These are phyloP conservation scores for Mormoops blainvillei DNA, from an alignment of 2,113 vertebrate species.

Conservation along the genomic window DNA sequence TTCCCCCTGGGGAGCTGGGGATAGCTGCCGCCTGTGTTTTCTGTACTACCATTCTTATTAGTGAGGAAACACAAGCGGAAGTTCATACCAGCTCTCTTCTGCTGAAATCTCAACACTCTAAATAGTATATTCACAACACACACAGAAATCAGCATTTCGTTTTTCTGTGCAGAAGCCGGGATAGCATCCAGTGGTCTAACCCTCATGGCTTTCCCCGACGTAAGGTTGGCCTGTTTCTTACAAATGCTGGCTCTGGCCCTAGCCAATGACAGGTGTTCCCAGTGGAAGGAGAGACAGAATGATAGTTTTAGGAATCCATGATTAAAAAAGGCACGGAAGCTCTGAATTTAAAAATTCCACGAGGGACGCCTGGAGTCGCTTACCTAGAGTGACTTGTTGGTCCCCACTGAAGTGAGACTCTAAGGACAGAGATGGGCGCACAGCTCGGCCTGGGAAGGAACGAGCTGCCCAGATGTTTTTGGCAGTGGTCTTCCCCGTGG, in stretches of 20 bases:
- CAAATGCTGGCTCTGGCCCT: not conserved
- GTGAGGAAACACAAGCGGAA: not conserved
- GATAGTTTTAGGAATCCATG: not conserved
- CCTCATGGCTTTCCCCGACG: not conserved
- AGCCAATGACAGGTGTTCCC: not conserved
- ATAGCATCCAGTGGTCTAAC: not conserved
- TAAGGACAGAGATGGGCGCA: not conserved
- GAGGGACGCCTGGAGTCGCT: not conserved
- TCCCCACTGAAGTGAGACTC: not conserved
- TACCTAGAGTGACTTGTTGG: not conserved
- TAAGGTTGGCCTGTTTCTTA: not conserved
- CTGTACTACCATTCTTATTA: not conserved
- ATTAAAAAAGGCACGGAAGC: not conserved
- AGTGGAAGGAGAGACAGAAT: not conserved
- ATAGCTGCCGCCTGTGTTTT: not conserved
- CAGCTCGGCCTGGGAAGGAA: not conserved
- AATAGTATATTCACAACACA: too few species aligned
- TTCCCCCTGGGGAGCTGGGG: too few species aligned
- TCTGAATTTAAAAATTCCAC: not conserved
- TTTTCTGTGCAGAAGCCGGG: not conserved
- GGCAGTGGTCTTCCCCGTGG: not conserved
- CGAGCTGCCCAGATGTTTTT: fast-evolving
- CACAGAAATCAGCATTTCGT: not conserved
- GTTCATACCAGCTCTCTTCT: not conserved
- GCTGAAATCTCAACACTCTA: not conserved